Evolutionary conservation across 2,888 invertebrate species (phyloP).

Genomic region (Tanytarsus gracilentus): DNA sequence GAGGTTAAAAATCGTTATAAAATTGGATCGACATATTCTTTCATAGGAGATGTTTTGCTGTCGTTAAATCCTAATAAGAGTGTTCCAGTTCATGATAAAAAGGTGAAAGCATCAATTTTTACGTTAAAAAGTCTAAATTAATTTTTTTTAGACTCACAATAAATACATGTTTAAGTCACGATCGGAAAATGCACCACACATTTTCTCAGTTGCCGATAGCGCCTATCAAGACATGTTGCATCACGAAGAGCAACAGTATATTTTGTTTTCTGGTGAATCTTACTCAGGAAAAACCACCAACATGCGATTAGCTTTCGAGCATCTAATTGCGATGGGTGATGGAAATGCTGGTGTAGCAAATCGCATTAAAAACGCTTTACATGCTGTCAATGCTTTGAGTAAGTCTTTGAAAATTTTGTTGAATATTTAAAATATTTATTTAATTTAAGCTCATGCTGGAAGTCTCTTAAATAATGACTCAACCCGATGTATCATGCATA

Average conservation of each 20-base stretch:
- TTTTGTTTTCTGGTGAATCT: slow-evolving; percentile 82
- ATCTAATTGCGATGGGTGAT: slow-evolving; percentile 71
- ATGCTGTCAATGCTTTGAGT: slow-evolving; percentile 11
- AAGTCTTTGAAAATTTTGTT: neutral
- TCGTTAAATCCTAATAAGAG: slow-evolving; percentile 70
- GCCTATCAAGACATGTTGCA: slow-evolving; percentile 87
- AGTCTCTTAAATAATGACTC: slow-evolving; percentile 79
- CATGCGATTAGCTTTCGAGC: slow-evolving; percentile 66
- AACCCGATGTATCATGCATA: slow-evolving; percentile 70
- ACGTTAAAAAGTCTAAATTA: slow-evolving; percentile 8
- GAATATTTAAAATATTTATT: slow-evolving; percentile 43
- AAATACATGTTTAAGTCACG: slow-evolving; percentile 77
- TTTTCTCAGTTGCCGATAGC: slow-evolving; percentile 80
- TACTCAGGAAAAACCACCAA: slow-evolving; percentile 87
- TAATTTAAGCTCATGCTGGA: slow-evolving; percentile 75
- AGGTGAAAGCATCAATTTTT: slow-evolving; percentile 46
- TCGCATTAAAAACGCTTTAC: slow-evolving; percentile 36
- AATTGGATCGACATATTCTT: slow-evolving; percentile 62
- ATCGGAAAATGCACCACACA: slow-evolving; percentile 83
- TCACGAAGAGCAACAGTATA: slow-evolving; percentile 75
- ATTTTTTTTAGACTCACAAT: slow-evolving; percentile 55
- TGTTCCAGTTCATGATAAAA: slow-evolving; percentile 61
- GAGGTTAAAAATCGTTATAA: slow-evolving; percentile 60
- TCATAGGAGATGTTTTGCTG: slow-evolving; percentile 70
- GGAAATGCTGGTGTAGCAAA: slow-evolving; percentile 47